Evolutionary conservation across 2,888 invertebrate species (phyloP).

Genomic region (Amphimallon solstitiale): DNA sequence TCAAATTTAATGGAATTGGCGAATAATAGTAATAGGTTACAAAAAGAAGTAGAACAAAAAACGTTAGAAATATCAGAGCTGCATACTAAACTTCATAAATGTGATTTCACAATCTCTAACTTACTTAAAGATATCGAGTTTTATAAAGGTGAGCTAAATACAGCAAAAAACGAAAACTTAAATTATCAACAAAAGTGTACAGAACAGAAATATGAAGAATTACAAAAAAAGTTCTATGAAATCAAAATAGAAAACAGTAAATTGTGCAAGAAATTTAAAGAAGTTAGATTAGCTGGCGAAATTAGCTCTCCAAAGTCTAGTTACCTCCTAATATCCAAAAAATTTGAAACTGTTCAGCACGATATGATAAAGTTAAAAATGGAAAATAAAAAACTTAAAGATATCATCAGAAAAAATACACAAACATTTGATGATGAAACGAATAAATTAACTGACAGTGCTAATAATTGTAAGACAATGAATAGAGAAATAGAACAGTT

Average conservation of each 20-base stretch:
- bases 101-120: constrained; percentile 26
- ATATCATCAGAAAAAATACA: constrained; percentile 18
- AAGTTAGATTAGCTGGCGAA: constrained; percentile 8
- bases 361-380: constrained; percentile 27
- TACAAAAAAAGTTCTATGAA: constrained; percentile 28
- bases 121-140: constrained; percentile 37
- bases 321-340: constrained; percentile 14
- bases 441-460: background rate
- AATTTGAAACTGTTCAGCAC: constrained; percentile 27
- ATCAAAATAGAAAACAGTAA: constrained; percentile 33
- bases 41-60: constrained; percentile 32
- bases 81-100: constrained; percentile 23
- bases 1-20: constrained; percentile 28
- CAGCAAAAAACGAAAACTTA: background rate
- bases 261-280: constrained; percentile 28
- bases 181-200: background rate
- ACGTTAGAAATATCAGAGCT: constrained; percentile 17
- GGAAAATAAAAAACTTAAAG: constrained; percentile 32
- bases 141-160: constrained; percentile 30
- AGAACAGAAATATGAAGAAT: constrained; percentile 25
- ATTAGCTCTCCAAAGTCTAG: constrained; percentile 14
- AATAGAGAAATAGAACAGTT: constrained; percentile 14
- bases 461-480: background rate
- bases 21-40: constrained; percentile 17
- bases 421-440: background rate